Base-by-base conservation (phyloP, 2,888 invertebrate species). In the Heliconius ismenius region DNA sequence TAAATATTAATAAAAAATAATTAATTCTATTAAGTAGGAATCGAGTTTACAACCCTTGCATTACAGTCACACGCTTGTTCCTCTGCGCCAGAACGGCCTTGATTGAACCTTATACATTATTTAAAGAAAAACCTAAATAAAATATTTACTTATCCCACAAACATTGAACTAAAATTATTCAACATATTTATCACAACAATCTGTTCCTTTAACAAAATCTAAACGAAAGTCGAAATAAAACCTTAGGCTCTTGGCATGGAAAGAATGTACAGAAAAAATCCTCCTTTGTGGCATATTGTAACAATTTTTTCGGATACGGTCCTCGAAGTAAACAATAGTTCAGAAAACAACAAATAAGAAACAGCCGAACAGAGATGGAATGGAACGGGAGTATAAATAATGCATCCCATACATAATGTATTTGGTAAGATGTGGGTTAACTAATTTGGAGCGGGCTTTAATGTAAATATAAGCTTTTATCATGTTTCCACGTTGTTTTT, bases 381-480 rank as follows among this genome's bases (percentile, higher is more conserved):
- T 81, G 81, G 80, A 82, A 81, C 70, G 80, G 80, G 78, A 76
- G 75, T 79, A 80, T 83, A 83, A 82, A 84, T 84, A 83, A 84
- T 84, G 82, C 83, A 83, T 82, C 75, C 81, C 78, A 86, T 89
- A 86, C 87, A 88, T 88, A 84, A 89, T 88, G 83, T 82, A 86
- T 81, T 76, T 76, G 80, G 78, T 76, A 79, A 78, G 77, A 80
- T 79, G 78, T 79, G 75, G 79, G 80, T 76, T 75, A 79, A 80
- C 79, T 77, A 80, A 80, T 77, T 80, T 80, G 79, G 77, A 78
- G 80, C 76, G 78, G 62, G 76, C 72, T 43, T 64, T 75, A 73
- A 43, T 70, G 58, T 70, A 58, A 70, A 70, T 70, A 58, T 70
- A 70, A 54, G 69, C 54, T 70, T 54, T 58, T 70, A 70, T 70